Percentiles rank a stretch among this genome's conserved stretches.
phyloP scores from a whole-genome alignment of 2,888 invertebrate species.

The Drosophila neotestacea region DNA sequence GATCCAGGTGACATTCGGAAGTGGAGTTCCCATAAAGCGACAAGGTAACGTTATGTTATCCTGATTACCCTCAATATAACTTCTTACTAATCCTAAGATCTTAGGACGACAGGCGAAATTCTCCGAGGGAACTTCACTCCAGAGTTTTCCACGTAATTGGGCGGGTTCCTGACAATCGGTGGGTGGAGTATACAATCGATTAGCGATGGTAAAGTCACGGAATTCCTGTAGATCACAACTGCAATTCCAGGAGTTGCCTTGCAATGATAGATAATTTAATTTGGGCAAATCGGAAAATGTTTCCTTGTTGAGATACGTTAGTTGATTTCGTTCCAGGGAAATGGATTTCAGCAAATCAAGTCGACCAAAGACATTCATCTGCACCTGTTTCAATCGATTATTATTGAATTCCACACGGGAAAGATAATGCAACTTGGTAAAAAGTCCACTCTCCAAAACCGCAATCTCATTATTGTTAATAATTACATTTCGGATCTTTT shows the following conservation, averaged over 20 bases:
- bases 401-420: slow-evolving; percentile 92
- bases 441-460: slow-evolving; percentile 90
- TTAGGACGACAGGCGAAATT: slow-evolving; percentile 94
- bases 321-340: slow-evolving; percentile 90
- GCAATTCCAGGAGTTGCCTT: slow-evolving; percentile 95
- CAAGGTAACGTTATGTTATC: slow-evolving; percentile 91
- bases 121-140: slow-evolving; percentile 90
- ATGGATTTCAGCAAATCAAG: slow-evolving; percentile 87
- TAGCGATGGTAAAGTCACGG: slow-evolving; percentile 90
- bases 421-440: slow-evolving; percentile 90
- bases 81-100: slow-evolving; percentile 86
- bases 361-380: slow-evolving; percentile 90
- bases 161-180: slow-evolving; percentile 91
- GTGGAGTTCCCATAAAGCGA: slow-evolving; percentile 87
- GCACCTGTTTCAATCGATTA: slow-evolving; percentile 90
- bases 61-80: slow-evolving; percentile 88
- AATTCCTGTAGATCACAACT: slow-evolving; percentile 93
- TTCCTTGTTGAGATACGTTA: slow-evolving; percentile 89
- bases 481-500: slow-evolving; percentile 89
- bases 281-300: slow-evolving; percentile 89
- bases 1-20: slow-evolving; percentile 91
- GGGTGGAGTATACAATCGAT: slow-evolving; percentile 90
- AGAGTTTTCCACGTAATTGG: slow-evolving; percentile 89
- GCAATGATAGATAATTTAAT: slow-evolving; percentile 90
- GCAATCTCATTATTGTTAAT: slow-evolving; percentile 92